Base-by-base conservation (phyloP, 2,113 vertebrate genomes). In the Embiotoca jacksoni region DNA sequence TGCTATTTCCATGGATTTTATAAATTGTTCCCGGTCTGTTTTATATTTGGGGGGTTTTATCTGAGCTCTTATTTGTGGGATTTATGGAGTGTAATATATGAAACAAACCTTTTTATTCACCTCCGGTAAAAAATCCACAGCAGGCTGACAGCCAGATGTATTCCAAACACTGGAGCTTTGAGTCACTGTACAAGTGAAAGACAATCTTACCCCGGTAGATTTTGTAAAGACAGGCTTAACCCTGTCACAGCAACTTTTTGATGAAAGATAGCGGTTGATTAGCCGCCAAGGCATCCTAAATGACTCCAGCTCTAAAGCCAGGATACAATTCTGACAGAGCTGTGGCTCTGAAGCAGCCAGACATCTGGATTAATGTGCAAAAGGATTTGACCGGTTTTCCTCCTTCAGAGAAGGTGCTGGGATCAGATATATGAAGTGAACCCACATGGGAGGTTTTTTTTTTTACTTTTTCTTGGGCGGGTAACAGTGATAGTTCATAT, bases 181-280 rank as follows among this genome's bases (percentile, higher is more conserved):
- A 81, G 49, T 69, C 54, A 62, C 60, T 69, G 55, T 46, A 47
- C 60, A 79, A 61, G n/a, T 68, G 63, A 76, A 82, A 81, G 59
- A 62, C 58, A 66, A 70, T 69, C 70, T 74, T 69, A 75, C 52
- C 53, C 58, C 72, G 49, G 59, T 76, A 76, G 80, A 55, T 76
- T 72, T 82, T 57, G 55, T 72, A 50, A 65, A 74, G 72, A 80
- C 73, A 72, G 55, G n/a, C 66, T 58, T 6, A 14, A 64, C 50
- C 31, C 31, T 11, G 36, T 70, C 70, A 67, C 41, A 62, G 62
- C 39, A 75, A 52, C 58, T 81, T 86, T 87, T 81, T 84, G 81
- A 83, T 86, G 63, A 78, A 81, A 83, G 81, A 89, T 83, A 63
- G 68, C 36, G n/a, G 55, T 68, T 83, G 84, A 85, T 84, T 85